These are phyloP conservation scores for Bos indicus DNA, from an alignment of 2,113 vertebrate genomes.

Conservation along the genomic window DNA sequence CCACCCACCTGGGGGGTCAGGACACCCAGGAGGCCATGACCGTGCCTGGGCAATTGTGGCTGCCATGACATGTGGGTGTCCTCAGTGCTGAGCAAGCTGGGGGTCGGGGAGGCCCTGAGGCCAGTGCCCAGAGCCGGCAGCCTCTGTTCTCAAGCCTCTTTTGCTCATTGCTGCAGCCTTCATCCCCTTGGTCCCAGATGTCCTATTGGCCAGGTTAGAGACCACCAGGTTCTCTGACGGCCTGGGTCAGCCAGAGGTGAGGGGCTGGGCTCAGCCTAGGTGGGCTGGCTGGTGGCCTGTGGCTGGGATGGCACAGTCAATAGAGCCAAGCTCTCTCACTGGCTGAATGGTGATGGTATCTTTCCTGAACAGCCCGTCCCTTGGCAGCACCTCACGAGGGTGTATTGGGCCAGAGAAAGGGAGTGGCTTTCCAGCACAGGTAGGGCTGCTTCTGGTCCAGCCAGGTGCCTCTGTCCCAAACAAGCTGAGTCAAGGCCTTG, in stretches of 20 bases:
- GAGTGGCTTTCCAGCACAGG: not conserved
- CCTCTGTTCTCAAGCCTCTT: not conserved
- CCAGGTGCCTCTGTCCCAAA: conserved; percentile 1
- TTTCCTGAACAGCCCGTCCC: not conserved
- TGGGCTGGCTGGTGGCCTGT: not conserved
- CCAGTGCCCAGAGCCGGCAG: not conserved
- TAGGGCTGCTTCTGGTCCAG: conserved; percentile 2
- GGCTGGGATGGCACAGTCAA: not conserved
- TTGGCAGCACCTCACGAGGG: conserved; percentile 7
- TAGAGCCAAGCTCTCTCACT: not conserved
- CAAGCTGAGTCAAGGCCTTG: conserved; percentile 5
- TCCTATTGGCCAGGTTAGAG: not conserved
- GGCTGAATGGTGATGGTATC: conserved; percentile 42
- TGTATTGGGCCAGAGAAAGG: conserved; percentile 25
- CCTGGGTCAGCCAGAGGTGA: not conserved
- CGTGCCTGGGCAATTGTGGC: not conserved
- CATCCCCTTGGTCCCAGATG: not conserved
- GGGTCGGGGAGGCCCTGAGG: not conserved
- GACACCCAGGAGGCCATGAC: not conserved
- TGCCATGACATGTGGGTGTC: not conserved
- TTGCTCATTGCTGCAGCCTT: not conserved
- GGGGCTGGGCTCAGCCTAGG: not conserved
- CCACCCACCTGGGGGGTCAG: not conserved
- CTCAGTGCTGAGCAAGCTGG: not conserved
- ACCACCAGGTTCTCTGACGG: not conserved